Conservation (phyloP, 2,888 invertebrate genomes). For the Neria commutata region DNA sequence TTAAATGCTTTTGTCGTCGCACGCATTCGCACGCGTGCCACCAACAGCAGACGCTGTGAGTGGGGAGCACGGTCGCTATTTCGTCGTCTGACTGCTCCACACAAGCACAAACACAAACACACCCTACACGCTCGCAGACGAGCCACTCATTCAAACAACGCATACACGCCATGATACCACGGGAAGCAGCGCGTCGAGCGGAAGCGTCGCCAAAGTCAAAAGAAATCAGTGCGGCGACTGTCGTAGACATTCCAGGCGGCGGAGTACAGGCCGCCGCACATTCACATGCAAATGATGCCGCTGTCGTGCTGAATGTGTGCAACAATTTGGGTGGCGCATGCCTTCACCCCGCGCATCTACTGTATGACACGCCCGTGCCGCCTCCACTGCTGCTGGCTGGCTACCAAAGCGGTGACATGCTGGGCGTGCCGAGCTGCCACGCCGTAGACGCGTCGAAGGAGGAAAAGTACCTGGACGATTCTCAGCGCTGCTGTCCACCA, state of each 20-base stretch:
- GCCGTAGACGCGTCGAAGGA: background rate
- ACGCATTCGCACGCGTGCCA: background rate
- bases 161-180: constrained; percentile 35
- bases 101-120: too few species aligned
- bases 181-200: constrained; percentile 28
- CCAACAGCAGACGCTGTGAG: too few species aligned
- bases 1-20: background rate
- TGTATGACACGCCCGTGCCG: background rate
- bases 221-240: constrained; percentile 34
- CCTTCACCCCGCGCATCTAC: background rate
- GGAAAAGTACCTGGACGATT: constrained; percentile 84
- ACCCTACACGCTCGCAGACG: too few species aligned
- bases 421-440: constrained; percentile 17
- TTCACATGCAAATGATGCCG: constrained; percentile 21
- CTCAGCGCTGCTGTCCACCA: constrained; percentile 93
- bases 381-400: background rate
- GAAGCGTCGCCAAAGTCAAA: constrained; percentile 28
- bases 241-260: constrained; percentile 49
- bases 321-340: constrained; percentile 12
- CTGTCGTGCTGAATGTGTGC: constrained; percentile 30
- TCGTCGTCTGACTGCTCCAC: too few species aligned
- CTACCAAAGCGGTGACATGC: background rate
- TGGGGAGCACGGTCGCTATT: too few species aligned
- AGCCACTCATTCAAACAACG: too few species aligned
- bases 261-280: constrained; percentile 22